These are phyloP conservation scores for Neomorphus geoffroyi DNA, from an alignment of 2,797 vertebrate genomes.

Conservation along the genomic window DNA sequence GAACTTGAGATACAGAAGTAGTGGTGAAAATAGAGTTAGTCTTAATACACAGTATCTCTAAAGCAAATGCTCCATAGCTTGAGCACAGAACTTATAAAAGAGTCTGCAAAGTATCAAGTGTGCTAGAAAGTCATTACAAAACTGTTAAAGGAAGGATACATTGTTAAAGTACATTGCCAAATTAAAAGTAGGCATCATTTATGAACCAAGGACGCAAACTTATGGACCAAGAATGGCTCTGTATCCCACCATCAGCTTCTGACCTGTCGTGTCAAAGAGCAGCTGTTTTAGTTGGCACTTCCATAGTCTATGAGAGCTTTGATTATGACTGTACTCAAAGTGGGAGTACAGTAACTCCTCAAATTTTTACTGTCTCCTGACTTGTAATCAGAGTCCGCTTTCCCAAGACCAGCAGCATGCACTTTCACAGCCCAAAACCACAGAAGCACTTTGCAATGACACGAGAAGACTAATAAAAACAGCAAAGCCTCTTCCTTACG, in stretches of 20 bases:
- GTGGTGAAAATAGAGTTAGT: neutral
- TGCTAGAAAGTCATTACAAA: neutral
- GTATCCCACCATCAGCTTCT: neutral
- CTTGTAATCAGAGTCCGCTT: neutral
- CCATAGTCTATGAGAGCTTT: neutral
- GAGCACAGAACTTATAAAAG: neutral
- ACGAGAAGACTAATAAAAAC: neutral
- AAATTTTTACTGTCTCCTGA: neutral
- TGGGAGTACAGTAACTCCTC: neutral
- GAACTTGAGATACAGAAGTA: neutral
- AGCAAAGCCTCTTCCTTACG: neutral
- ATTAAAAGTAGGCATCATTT: neutral
- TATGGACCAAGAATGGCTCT: neutral
- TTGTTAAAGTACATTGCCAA: neutral
- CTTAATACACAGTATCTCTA: neutral
- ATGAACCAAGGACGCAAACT: neutral
- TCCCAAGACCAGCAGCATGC: neutral
- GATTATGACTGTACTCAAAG: neutral
- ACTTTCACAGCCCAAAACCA: neutral
- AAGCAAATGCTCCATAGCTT: neutral
- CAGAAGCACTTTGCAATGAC: neutral
- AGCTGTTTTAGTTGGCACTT: neutral
- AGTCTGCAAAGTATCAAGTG: neutral
- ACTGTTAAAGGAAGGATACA: neutral
- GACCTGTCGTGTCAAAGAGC: neutral